Base-by-base conservation (phyloP, 1,140 invertebrate species). In the Bombus waltoni region DNA sequence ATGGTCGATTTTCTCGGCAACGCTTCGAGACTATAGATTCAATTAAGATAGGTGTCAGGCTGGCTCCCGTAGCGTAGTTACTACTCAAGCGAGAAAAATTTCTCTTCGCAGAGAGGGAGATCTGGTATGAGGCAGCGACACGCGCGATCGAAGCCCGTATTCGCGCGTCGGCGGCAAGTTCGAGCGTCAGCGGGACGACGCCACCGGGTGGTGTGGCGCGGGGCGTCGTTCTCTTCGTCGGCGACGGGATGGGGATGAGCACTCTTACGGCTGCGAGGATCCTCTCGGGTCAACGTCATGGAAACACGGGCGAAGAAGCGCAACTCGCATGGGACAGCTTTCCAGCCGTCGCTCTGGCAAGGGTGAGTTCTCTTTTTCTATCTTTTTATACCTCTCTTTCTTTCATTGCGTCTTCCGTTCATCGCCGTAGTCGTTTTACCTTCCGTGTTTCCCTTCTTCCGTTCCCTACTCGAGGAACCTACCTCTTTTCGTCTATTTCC, bases 191-290 rank as follows among this genome's bases (percentile, higher is more conserved):
- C 70, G 91, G 90, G 62, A 87, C 87, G 73, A 90, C 88, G 73
- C 86, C 92, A 28, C 89, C 91, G 83, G 57, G 65, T 40, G 91
- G 89, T n/a, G 91, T 92, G 75, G 93, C 93, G 18, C 83, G 90
- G 62, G 90, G 92, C 92, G 96, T 98, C n/a, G 97, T 98, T 53
- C 94, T 98, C 68, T 97, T 98, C 90, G 96, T 98, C 9, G 98
- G 97, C 1, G 98, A 98, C 94, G 98, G 98, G 18, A 98, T 98
- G 97, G 97, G 97, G 38, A 95, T 98, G 70, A 96, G 97, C 3
- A 98, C 97, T 0, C 95, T 97, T 1, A 97, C 97, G 1, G 97
- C 97, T 1, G 96, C 97, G 3, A 95, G 98, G 82, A 97, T 98
- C 76, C 95, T 97, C 76, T 95, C 96, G 83, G 95, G 96, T 77